These are phyloP conservation scores for Drosophila vallismaia DNA, from an alignment of 2,888 invertebrate species.

Conservation along the genomic window DNA sequence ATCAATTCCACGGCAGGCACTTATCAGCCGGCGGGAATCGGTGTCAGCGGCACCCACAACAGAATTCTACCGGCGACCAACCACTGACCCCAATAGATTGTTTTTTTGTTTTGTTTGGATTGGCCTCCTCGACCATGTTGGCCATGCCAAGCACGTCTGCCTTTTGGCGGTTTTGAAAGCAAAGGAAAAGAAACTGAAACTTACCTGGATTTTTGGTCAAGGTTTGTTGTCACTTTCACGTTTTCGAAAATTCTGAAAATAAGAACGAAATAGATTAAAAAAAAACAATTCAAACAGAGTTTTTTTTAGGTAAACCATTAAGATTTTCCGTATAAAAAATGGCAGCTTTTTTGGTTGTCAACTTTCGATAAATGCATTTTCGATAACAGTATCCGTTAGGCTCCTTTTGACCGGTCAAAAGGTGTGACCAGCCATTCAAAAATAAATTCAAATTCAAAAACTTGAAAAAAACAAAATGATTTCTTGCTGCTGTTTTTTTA, in stretches of 20 bases:
- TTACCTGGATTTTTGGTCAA: constrained; percentile 17
- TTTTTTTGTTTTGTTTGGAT: background rate
- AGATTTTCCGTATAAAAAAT: too few relatives aligned
- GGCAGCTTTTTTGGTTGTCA: too few relatives aligned
- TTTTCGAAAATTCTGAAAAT: background rate
- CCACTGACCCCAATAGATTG: constrained; percentile 9
- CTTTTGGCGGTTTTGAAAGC: background rate
- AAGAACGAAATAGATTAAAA: too few relatives aligned
- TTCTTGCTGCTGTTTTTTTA: constrained; percentile 8
- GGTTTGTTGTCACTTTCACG: constrained; percentile 37
- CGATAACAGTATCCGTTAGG: too few relatives aligned
- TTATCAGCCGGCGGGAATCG: constrained; percentile 4
- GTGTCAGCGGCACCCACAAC: constrained; percentile 2
- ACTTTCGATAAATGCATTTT: too few relatives aligned
- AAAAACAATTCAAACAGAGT: too few relatives aligned
- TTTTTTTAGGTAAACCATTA: too few relatives aligned
- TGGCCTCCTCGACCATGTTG: constrained; percentile 10
- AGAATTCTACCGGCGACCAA: background rate
- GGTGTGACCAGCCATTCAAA: too few relatives aligned
- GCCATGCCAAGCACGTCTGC: constrained; percentile 34
- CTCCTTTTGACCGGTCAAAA: too few relatives aligned
- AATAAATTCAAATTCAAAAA: background rate
- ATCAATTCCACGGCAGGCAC: background rate
- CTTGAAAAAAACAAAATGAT: too few relatives aligned
- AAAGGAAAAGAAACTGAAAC: constrained; percentile 8